These are phyloP conservation scores for Picathartes gymnocephalus DNA, from an alignment of 2,113 vertebrate species.

Conservation along the genomic window DNA sequence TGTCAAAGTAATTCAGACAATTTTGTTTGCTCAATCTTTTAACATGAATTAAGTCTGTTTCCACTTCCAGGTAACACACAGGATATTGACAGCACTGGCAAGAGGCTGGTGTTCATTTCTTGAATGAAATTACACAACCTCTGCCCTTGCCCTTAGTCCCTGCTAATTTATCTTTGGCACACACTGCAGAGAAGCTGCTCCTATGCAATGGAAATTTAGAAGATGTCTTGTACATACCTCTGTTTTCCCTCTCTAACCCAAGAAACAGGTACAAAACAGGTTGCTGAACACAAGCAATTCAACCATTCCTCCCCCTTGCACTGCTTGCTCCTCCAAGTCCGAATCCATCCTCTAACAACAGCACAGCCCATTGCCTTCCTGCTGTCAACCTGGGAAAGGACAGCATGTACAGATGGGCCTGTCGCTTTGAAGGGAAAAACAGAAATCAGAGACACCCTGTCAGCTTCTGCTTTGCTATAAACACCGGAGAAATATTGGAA, in stretches of 20 bases:
- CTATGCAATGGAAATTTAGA: not conserved
- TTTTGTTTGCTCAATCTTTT: not conserved
- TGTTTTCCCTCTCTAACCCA: not conserved
- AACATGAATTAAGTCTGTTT: not conserved
- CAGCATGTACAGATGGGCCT: accelerated
- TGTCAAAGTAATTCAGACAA: not conserved
- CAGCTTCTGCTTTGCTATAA: not conserved
- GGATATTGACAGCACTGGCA: not conserved
- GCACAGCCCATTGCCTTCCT: not conserved
- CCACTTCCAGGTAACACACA: not conserved
- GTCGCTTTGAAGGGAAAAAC: not conserved
- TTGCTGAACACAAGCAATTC: not conserved
- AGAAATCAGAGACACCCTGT: not conserved
- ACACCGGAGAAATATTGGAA: not conserved
- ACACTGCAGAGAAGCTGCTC: not conserved
- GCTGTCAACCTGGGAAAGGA: not conserved
- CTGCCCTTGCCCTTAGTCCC: not conserved
- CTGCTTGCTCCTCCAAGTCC: not conserved
- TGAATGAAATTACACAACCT: not conserved
- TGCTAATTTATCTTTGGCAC: not conserved
- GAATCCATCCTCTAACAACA: not conserved
- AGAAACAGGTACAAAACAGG: not conserved
- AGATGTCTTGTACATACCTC: not conserved
- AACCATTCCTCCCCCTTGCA: not conserved
- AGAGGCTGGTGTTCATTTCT: slow-evolving; percentile 5